Conservation (phyloP, 2,797 vertebrate genomes). For the Tangara arthus region DNA sequence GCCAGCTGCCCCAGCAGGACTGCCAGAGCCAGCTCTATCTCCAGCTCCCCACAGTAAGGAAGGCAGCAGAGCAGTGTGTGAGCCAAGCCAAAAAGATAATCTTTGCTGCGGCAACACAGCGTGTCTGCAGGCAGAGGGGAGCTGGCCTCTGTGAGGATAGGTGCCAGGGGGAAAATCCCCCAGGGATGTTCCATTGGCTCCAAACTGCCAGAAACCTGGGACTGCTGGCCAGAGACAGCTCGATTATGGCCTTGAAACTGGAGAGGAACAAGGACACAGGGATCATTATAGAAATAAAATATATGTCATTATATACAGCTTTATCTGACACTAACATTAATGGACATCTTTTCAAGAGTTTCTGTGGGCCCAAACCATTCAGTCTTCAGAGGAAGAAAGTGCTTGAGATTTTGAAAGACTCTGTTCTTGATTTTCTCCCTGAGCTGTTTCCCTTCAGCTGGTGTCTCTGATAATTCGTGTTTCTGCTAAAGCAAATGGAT, state of each 20-base stretch:
- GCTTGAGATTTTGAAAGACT: neutral
- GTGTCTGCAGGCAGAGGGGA: neutral
- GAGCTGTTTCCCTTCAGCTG: neutral
- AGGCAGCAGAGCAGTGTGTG: neutral
- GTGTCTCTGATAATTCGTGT: neutral
- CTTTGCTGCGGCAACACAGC: neutral
- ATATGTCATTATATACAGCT: neutral
- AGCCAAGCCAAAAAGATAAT: neutral
- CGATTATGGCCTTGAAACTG: neutral
- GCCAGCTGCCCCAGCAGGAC: neutral
- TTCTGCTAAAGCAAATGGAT: neutral
- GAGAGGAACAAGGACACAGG: neutral
- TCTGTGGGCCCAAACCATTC: neutral
- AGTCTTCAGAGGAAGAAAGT: neutral
- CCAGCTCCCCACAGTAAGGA: neutral
- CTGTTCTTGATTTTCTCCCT: neutral
- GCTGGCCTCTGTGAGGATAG: neutral
- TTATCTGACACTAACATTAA: neutral
- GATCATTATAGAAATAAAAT: neutral
- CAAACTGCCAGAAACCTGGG: neutral
- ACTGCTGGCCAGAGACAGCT: neutral
- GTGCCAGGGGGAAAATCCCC: neutral
- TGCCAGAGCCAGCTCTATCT: neutral
- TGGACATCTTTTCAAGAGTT: neutral
- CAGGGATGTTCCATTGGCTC: neutral